A percentile compares a stretch with the other conserved stretches of the same genome.
Conservation (phyloP, 2,888 invertebrate genomes). For the Lapara coniferarum region DNA sequence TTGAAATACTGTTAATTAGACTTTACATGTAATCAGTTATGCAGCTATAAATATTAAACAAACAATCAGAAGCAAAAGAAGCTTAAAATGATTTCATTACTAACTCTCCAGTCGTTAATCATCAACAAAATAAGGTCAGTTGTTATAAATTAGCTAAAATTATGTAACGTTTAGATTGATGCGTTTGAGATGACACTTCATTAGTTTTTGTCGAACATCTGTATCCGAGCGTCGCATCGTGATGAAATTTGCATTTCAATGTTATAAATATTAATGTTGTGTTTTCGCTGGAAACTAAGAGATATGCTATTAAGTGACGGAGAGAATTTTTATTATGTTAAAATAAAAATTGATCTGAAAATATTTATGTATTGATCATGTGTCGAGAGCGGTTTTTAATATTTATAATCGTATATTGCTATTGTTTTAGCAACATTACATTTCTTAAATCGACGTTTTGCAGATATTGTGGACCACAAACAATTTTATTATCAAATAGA, state of each 20-base stretch:
- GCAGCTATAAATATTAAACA: not conserved
- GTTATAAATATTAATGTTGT: slow-evolving; percentile 5
- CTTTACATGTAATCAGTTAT: not conserved
- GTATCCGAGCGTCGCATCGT: not conserved
- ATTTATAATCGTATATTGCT: no score
- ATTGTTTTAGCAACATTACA: not conserved
- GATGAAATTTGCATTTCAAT: slow-evolving; percentile 12
- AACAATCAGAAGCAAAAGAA: slow-evolving; percentile 1
- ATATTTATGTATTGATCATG: no score
- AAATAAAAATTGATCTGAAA: no score
- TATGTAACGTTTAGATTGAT: not conserved
- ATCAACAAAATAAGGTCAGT: not conserved
- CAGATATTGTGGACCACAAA: not conserved
- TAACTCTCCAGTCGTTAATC: slow-evolving; percentile 1
- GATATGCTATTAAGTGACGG: not conserved
- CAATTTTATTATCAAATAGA: not conserved
- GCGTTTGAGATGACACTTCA: slow-evolving; percentile 3
- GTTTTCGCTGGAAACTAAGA: not conserved
- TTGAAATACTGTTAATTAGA: not conserved
- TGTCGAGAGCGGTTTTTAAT: no score
- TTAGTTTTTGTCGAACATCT: slow-evolving; percentile 15
- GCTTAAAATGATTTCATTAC: slow-evolving; percentile 4
- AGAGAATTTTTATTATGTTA: not conserved
- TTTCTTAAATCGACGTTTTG: not conserved
- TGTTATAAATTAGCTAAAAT: not conserved